Evolutionary conservation across 2,888 invertebrate genomes (phyloP), one percentile per base, ranked within the genome.

Genomic region (Drosophila trichaetosa): DNA sequence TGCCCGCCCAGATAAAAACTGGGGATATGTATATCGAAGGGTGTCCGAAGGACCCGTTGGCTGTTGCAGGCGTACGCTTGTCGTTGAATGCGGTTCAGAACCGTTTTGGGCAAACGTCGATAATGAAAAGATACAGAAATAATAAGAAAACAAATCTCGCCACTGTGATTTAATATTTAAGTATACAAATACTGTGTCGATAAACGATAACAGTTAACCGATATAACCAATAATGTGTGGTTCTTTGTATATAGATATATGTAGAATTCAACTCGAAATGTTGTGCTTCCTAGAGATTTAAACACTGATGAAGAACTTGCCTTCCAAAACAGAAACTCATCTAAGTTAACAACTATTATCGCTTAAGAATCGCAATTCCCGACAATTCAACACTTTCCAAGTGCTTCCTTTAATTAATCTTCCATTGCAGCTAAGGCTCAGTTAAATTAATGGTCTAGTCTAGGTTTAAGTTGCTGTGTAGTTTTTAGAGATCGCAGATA

Each of bases 1-100:
- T 98, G 98, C 92, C 96, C 92, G 57, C 92, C 96, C 79, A 95
- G 95, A 94, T 95, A 69, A 18, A 71, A 5, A 29, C 33, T n/a
- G 46, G 16, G 40, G 24, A n/a, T 34, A 29, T n/a, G n/a, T 5
- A 13, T 69, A 56, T 67, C 46, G 94, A 94, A 94, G 90, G 82
- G 52, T 68, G 46, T 29, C 11, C 1, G 6, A 29, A 13, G 29
- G 13, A 21, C 56, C 65, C 48, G 54, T 71, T 69, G 80, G 89
- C 87, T 86, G 78, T 87, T 76, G 77, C 73, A 80, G 87, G 73
- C 86, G 72, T 57, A 65, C 79, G 73, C 74, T 83, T 83, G 75
- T 74, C 82, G 16, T 34, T 57, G 56, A 56, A 57, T 64, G 53
- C 72, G 76, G 87, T 90, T 87, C 52, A 76, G 84, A 87, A 90